A percentile compares a stretch with the other conserved stretches of the same genome.
phyloP scores from a whole-genome alignment of 2,797 vertebrate genomes.

The Neoniphon sammara region DNA sequence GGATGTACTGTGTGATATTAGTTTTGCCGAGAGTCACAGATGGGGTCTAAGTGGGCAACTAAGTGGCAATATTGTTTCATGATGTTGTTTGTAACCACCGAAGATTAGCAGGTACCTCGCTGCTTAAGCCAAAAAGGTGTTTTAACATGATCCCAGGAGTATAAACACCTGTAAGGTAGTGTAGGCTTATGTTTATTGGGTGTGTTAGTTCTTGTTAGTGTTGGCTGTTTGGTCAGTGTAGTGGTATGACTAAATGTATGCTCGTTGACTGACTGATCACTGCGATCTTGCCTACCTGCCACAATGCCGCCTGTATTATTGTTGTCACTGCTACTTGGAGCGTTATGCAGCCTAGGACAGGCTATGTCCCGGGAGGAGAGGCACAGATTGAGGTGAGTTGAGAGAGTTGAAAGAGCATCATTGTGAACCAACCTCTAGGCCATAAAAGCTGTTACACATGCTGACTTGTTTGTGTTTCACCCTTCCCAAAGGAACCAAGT shows the following conservation, averaged over 20 bases:
- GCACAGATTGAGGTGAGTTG: slow-evolving; percentile 79
- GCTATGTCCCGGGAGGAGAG: slow-evolving; percentile 82
- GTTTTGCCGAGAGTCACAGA: neutral
- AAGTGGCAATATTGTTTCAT: neutral
- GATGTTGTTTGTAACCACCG: slow-evolving; percentile 5
- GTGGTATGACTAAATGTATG: slow-evolving; percentile 46
- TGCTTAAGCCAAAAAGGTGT: slow-evolving; percentile 1
- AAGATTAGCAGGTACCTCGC: neutral
- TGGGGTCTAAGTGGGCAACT: slow-evolving; percentile 13
- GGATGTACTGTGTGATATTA: slow-evolving; percentile 10
- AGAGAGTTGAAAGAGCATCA: neutral
- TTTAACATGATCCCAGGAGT: slow-evolving; percentile 25
- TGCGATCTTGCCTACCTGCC: slow-evolving; percentile 29
- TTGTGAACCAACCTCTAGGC: neutral
- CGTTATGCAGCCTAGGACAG: slow-evolving; percentile 61
- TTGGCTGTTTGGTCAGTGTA: slow-evolving; percentile 17
- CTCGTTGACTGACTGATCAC: slow-evolving; percentile 42
- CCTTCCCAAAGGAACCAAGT: slow-evolving; percentile 90
- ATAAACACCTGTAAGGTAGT: slow-evolving; percentile 14
- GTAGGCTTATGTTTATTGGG: neutral
- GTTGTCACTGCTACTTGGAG: slow-evolving; percentile 70
- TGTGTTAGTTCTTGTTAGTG: slow-evolving; percentile 7
- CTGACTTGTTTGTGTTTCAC: slow-evolving; percentile 36
- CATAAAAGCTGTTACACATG: neutral
- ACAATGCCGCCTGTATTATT: slow-evolving; percentile 70